Evolutionary conservation across 1,140 invertebrate species (phyloP), one percentile per base, ranked within the genome.

Genomic region (Ceratina australensis): DNA sequence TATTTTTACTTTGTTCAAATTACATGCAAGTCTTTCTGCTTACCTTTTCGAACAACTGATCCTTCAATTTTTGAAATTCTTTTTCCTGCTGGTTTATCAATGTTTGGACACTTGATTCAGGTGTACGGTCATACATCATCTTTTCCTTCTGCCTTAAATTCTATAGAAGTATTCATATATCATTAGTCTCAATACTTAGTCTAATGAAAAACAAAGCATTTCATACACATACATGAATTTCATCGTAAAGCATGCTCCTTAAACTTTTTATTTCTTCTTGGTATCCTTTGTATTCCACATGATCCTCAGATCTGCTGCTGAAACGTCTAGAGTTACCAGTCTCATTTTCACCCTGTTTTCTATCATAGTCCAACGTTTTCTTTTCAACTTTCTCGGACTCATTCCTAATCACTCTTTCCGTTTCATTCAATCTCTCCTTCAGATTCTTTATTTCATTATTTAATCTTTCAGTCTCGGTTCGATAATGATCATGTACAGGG

Each of bases 391-490:
- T 92, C 87, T 90, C 86, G 86, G 89, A 87, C 86, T 92, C 81
- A 90, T 86, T 91, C 52, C 82, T 78, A 88, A 92, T 93, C 82
- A 93, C 76, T 87, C 92, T 92, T 86, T 94, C 92, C 86, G 93
- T 93, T 78, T 90, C 90, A 85, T 94, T 94, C 0, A 94, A 72
- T 78, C 93, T 90, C 79, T 94, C 93, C 82, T 94, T 94, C 12
- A 94, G 81, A 59, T 92, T 92, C 86, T 94, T 94, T 69, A 94
- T 94, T 82, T 94, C 94, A 49, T 90, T 90, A 20, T 94, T 90
- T 7, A 94, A 82, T 88, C 92, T 93, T 81, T 94, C 93, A 3
- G 93, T 92, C 83, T 94, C 93, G n/a, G 77, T 84, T 77, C 90
- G 88, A 69, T 92, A 92, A 63, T 90, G 85, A 20, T 92, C 89